A percentile compares a stretch with the other conserved stretches of the same genome.
phyloP scores from a whole-genome alignment of 2,888 invertebrate genomes.

The Drosophila prostipennis region DNA sequence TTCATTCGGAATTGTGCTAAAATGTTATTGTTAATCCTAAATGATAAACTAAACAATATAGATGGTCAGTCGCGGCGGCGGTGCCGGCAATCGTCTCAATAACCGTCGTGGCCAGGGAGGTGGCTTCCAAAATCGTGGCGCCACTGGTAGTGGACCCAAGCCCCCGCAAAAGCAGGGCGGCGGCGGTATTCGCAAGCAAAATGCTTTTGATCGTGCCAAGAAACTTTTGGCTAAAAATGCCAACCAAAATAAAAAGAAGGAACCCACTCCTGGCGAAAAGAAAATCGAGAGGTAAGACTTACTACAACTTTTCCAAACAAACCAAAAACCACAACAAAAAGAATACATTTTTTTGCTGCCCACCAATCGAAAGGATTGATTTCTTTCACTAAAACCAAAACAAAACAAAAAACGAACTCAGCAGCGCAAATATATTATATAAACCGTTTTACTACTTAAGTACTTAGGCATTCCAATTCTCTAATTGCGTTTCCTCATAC shows the following conservation, averaged over 20 bases:
- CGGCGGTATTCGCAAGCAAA: conserved; percentile 85
- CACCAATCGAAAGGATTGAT: conserved; percentile 44
- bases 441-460: conserved; percentile 21
- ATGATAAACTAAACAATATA: conserved; percentile 53
- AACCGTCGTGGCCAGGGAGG: conserved; percentile 84
- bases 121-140: conserved; percentile 84
- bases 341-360: conserved; percentile 39
- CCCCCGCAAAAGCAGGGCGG: conserved; percentile 83
- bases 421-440: conserved; percentile 22
- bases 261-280: conserved; percentile 84
- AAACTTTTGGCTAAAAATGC: conserved; percentile 85
- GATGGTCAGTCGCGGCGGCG: conserved; percentile 84
- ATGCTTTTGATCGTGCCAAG: conserved; percentile 85
- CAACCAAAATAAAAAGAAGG: conserved; percentile 84
- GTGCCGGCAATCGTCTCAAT: conserved; percentile 79
- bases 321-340: conserved; percentile 44
- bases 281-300: conserved; percentile 85
- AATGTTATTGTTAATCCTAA: conserved; percentile 17
- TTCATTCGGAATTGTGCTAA: conserved; percentile 6
- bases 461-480: conserved; percentile 30
- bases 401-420: conserved; percentile 6
- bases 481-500: conserved; percentile 30
- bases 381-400: conserved; percentile 50
- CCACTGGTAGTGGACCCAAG: conserved; percentile 80
- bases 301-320: conserved; percentile 68